These are phyloP conservation scores for Australoheros facetus DNA, from an alignment of 2,797 vertebrate genomes.

Conservation along the genomic window DNA sequence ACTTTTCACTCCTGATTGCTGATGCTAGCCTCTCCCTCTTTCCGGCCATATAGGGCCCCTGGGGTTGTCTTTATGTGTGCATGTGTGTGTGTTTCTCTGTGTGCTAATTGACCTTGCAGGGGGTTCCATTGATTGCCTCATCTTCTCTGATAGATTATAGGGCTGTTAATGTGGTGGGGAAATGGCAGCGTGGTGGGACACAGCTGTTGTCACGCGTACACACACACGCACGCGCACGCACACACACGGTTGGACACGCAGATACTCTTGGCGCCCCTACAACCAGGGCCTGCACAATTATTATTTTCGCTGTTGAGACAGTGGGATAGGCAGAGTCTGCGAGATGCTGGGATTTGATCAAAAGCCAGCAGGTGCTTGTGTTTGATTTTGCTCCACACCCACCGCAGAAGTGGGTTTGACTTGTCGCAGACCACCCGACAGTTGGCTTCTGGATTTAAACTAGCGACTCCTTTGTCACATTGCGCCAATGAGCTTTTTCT, in stretches of 20 bases:
- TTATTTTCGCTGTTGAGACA: conserved; percentile 54
- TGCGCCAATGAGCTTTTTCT: not conserved
- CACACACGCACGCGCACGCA: conserved; percentile 18
- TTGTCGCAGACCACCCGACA: not conserved
- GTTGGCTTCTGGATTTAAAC: not conserved
- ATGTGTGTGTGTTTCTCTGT: conserved; percentile 53
- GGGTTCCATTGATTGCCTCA: conserved; percentile 95
- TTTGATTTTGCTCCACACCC: conserved; percentile 20
- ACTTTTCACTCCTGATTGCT: not conserved
- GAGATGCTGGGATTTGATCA: conserved; percentile 57
- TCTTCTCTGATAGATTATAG: conserved; percentile 99
- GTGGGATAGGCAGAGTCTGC: conserved; percentile 21
- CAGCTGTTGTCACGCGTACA: conserved; percentile 71
- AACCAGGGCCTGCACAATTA: conserved; percentile 52
- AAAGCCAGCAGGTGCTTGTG: conserved; percentile 62
- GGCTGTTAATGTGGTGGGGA: conserved; percentile 97
- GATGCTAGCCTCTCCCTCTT: conserved; percentile 39
- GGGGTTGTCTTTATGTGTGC: conserved; percentile 46
- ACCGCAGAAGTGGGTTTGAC: not conserved
- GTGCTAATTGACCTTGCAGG: conserved; percentile 96
- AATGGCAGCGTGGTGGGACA: conserved; percentile 87
- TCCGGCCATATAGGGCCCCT: conserved; percentile 58
- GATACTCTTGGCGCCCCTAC: conserved; percentile 19
- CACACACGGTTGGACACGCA: conserved; percentile 40
- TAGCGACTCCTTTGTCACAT: not conserved